A percentile compares a stretch with the other conserved stretches of the same genome.
These are phyloP conservation scores for Diplolepis rosae DNA, from an alignment of 2,888 invertebrate species.

Conservation along the genomic window DNA sequence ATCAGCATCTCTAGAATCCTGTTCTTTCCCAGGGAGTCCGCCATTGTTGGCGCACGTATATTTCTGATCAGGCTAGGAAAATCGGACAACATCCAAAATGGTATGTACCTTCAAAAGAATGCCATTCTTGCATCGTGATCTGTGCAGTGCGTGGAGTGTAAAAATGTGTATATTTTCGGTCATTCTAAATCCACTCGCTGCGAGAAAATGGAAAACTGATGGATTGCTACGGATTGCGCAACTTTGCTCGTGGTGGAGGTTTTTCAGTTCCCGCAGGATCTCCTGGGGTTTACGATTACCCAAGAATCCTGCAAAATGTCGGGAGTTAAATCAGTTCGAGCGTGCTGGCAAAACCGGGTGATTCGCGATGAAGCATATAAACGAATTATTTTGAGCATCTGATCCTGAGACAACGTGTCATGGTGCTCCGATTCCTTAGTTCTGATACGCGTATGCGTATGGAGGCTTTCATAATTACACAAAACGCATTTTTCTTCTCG, in stretches of 20 bases:
- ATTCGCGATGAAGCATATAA: background rate
- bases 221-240: conserved; percentile 70
- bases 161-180: conserved; percentile 59
- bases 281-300: background rate
- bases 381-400: conserved; percentile 54
- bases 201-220: conserved; percentile 52
- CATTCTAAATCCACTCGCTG: conserved; percentile 36
- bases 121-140: conserved; percentile 36
- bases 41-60: conserved; percentile 90
- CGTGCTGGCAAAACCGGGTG: conserved; percentile 2
- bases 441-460: conserved; percentile 34
- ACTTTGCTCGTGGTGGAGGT: conserved; percentile 47
- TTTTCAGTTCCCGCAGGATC: background rate
- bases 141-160: conserved; percentile 40
- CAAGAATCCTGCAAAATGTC: background rate
- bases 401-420: conserved; percentile 60
- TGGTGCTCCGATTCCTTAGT: conserved; percentile 44
- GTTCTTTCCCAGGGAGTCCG: conserved; percentile 88
- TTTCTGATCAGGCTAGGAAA: conserved; percentile 81
- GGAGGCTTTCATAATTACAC: background rate
- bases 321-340: background rate
- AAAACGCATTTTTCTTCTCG: background rate
- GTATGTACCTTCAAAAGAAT: conserved; percentile 76
- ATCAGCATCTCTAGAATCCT: conserved; percentile 54
- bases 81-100: conserved; percentile 91